Conservation (phyloP, 1,140 invertebrate genomes). For the Papilio dardanus region DNA sequence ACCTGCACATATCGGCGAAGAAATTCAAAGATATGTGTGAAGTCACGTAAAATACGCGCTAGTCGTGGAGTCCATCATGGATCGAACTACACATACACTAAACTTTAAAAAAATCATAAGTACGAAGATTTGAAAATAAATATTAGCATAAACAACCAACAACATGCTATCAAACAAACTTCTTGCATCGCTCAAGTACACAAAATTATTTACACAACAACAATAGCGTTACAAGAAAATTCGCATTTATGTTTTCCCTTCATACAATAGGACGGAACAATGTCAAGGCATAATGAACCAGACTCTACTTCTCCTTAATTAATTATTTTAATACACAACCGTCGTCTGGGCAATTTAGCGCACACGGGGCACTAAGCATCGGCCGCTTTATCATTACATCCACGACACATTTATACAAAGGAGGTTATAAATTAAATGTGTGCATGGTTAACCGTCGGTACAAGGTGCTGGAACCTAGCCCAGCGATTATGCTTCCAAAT, state of each 20-base stretch:
- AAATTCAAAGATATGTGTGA: too few species aligned
- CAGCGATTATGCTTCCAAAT: conserved; percentile 56
- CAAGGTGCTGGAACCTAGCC: conserved; percentile 75
- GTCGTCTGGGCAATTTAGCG: conserved; percentile 47
- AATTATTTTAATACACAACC: conserved; percentile 47
- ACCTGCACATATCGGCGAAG: too few species aligned
- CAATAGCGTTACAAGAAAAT: conserved; percentile 32
- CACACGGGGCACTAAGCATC: conserved; percentile 43
- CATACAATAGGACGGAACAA: conserved; percentile 32
- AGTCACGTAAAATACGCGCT: too few species aligned
- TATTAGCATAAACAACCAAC: background rate
- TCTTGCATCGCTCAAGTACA: background rate
- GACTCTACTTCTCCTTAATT: conserved; percentile 41
- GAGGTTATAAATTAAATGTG: conserved; percentile 66
- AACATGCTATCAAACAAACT: background rate
- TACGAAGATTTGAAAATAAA: background rate
- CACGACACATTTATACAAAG: conserved; percentile 53
- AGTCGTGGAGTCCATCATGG: too few species aligned
- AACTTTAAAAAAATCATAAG: background rate
- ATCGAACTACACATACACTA: too few species aligned
- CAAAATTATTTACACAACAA: conserved; percentile 32
- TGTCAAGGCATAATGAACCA: conserved; percentile 39
- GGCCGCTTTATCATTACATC: conserved; percentile 51
- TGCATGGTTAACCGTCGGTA: conserved; percentile 55
- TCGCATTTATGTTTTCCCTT: conserved; percentile 28